phyloP scores from a whole-genome alignment of 2,797 vertebrate species.

The Cossypha heuglini region DNA sequence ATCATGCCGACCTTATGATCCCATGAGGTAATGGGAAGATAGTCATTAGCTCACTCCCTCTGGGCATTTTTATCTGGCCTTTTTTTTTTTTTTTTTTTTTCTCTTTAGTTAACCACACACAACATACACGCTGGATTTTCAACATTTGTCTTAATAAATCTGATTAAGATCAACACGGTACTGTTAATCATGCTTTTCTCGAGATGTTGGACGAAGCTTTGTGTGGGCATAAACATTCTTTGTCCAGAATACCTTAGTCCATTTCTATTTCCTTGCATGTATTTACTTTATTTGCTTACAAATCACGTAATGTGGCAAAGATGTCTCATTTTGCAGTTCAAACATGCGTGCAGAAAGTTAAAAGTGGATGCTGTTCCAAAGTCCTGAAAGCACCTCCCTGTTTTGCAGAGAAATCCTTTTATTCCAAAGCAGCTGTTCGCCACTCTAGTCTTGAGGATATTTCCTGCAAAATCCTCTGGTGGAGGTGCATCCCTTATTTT shows the following conservation, averaged over 20 bases:
- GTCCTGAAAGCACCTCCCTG: background rate
- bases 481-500: background rate
- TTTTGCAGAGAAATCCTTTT: background rate
- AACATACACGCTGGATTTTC: background rate
- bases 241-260: background rate
- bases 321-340: background rate
- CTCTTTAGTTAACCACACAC: background rate
- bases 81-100: background rate
- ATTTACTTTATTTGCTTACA: background rate
- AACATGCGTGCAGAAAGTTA: background rate
- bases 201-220: background rate
- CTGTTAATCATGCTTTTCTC: conserved; percentile 23
- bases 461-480: background rate
- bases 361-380: background rate
- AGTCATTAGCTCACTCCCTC: conserved; percentile 52
- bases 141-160: conserved; percentile 44
- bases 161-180: background rate
- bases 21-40: conserved; percentile 58
- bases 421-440: background rate
- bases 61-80: conserved; percentile 23
- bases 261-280: background rate
- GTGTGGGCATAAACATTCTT: background rate
- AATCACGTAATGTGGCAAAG: background rate
- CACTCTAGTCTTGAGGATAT: background rate
- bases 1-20: conserved; percentile 46